A percentile compares a stretch with the other conserved stretches of the same genome.
Conservation (phyloP, 2,888 invertebrate genomes). For the Netelia fuscicornis region DNA sequence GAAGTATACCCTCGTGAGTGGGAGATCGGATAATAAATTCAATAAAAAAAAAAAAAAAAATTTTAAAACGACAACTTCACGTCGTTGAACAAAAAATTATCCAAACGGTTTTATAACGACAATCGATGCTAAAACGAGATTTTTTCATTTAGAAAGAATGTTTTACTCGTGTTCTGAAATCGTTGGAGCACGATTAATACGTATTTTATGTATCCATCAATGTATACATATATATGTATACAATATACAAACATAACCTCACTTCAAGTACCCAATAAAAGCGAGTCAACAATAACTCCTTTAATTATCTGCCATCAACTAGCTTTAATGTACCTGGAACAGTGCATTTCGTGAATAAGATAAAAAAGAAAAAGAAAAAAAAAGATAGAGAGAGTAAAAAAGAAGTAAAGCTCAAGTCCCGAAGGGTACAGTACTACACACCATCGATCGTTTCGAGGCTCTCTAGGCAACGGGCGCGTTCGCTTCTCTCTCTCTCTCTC, state of each 20-base stretch:
- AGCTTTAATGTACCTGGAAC: conserved; percentile 49
- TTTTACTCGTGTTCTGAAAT: background rate
- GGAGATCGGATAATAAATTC: too few relatives aligned
- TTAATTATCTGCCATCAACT: conserved; percentile 47
- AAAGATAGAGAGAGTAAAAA: conserved; percentile 24
- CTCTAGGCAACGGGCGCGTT: conserved; percentile 68
- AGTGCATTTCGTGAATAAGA: conserved; percentile 39
- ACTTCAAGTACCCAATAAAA: too few relatives aligned
- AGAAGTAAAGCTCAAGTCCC: conserved; percentile 43
- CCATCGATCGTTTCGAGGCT: conserved; percentile 78
- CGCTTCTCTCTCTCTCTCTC: conserved; percentile 12
- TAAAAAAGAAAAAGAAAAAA: background rate
- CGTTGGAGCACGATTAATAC: conserved; percentile 24
- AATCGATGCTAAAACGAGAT: background rate
- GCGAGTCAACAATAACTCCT: conserved; percentile 49
- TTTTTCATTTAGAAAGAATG: background rate
- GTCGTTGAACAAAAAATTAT: too few relatives aligned
- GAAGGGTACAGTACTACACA: conserved; percentile 76
- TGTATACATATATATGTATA: background rate
- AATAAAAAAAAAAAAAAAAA: too few relatives aligned
- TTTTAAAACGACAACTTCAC: too few relatives aligned
- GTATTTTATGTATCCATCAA: background rate
- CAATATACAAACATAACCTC: background rate
- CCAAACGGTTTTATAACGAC: background rate
- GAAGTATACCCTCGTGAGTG: too few relatives aligned